A percentile compares a stretch with the other conserved stretches of the same genome.
phyloP scores from a whole-genome alignment of 2,888 invertebrate species.

The Elegia similella region DNA sequence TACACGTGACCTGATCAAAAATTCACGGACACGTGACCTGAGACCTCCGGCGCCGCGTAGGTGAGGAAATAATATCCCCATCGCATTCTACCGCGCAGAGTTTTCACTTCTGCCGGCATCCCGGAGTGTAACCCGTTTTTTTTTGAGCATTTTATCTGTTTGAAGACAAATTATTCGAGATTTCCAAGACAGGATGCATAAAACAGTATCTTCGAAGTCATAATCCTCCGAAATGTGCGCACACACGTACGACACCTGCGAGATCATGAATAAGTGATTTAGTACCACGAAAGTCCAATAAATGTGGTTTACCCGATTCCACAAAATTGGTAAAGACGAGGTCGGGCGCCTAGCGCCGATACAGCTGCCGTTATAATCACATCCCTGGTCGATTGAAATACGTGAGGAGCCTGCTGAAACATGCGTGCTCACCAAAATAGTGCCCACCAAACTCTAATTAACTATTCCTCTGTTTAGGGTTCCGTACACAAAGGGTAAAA shows the following conservation, averaged over 20 bases:
- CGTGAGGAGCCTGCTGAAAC: constrained; percentile 55
- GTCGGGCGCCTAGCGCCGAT: constrained; percentile 6
- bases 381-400: constrained; percentile 67
- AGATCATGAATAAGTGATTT: constrained; percentile 6
- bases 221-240: background rate
- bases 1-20: too few relatives aligned
- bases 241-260: constrained; percentile 2
- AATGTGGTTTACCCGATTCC: background rate
- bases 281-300: constrained; percentile 3
- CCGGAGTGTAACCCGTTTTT: too few relatives aligned
- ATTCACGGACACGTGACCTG: too few relatives aligned
- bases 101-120: too few relatives aligned
- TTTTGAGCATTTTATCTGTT: too few relatives aligned
- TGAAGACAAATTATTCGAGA: background rate
- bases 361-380: constrained; percentile 34
- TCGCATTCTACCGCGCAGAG: too few relatives aligned
- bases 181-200: background rate
- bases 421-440: constrained; percentile 31
- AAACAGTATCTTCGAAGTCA: background rate
- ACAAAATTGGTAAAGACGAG: constrained; percentile 3
- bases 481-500: too few relatives aligned
- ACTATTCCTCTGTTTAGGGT: constrained; percentile 36
- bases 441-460: constrained; percentile 42
- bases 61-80: too few relatives aligned
- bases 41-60: too few relatives aligned